Conservation (phyloP, 2,888 invertebrate species). For the Xestoiulus laeticollis region DNA sequence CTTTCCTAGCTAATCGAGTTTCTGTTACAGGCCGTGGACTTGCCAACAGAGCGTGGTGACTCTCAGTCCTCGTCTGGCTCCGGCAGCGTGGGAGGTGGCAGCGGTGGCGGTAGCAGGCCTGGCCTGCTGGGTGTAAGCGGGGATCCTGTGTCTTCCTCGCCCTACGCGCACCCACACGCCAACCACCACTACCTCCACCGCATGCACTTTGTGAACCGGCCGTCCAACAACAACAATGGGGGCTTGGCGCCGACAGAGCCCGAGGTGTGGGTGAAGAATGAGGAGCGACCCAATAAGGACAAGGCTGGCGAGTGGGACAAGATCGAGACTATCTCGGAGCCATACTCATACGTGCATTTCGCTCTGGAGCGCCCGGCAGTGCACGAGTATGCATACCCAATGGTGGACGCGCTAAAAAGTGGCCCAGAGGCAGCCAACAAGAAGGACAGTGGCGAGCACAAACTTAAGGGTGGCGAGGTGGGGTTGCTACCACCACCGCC, state of each 20-base stretch:
- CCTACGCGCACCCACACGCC: slow-evolving; percentile 64
- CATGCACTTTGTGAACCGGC: slow-evolving; percentile 71
- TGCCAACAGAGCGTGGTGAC: slow-evolving; percentile 81
- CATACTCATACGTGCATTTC: slow-evolving; percentile 84
- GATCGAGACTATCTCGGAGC: slow-evolving; percentile 57
- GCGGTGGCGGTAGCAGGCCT: slow-evolving; percentile 59
- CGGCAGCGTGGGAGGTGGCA: slow-evolving; percentile 64
- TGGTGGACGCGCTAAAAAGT: slow-evolving; percentile 66
- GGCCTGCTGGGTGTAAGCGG: slow-evolving; percentile 48
- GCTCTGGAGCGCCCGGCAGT: slow-evolving; percentile 70
- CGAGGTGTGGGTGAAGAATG: slow-evolving; percentile 53
- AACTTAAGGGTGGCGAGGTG: background rate
- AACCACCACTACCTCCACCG: slow-evolving; percentile 67
- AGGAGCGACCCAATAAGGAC: slow-evolving; percentile 58
- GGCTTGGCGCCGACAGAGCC: slow-evolving; percentile 51
- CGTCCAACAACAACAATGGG: slow-evolving; percentile 60
- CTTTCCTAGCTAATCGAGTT: slow-evolving; percentile 47
- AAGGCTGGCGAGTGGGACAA: slow-evolving; percentile 53
- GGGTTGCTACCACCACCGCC: slow-evolving; percentile 66
- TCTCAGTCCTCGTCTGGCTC: slow-evolving; percentile 80
- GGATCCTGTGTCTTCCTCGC: slow-evolving; percentile 65
- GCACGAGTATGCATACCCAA: slow-evolving; percentile 89
- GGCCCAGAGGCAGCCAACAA: slow-evolving; percentile 55
- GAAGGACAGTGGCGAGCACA: background rate
- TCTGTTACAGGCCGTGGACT: slow-evolving; percentile 69